These are phyloP conservation scores for Semnornis frantzii DNA, from an alignment of 2,113 vertebrate genomes.

Conservation along the genomic window DNA sequence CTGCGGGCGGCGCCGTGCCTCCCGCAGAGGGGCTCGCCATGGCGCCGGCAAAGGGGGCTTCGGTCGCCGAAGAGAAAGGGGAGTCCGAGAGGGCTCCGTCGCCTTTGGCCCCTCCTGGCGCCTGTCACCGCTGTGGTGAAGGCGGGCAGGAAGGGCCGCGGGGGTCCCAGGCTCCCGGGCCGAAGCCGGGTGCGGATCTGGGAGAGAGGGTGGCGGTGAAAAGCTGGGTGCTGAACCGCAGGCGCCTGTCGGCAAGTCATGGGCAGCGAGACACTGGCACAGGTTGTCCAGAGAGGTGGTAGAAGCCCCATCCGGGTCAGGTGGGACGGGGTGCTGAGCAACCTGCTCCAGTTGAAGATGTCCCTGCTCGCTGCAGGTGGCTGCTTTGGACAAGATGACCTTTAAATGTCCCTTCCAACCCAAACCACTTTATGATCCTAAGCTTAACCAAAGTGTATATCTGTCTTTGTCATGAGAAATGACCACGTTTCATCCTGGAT, in stretches of 20 bases:
- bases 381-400: not conserved
- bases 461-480: not conserved
- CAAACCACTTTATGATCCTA: not conserved
- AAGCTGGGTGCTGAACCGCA: not conserved
- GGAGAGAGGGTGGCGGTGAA: not conserved
- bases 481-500: not conserved
- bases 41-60: not conserved
- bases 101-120: too few relatives aligned
- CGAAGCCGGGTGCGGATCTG: too few relatives aligned
- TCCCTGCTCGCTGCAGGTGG: not conserved
- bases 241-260: not conserved
- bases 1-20: not conserved
- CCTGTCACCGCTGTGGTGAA: not conserved
- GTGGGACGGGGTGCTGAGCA: not conserved
- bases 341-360: not conserved
- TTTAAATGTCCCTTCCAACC: not conserved
- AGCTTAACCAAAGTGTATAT: not conserved
- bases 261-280: not conserved
- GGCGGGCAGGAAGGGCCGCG: not conserved
- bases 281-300: not conserved
- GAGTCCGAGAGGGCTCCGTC: fast-evolving
- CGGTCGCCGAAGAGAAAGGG: not conserved
- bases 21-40: too few relatives aligned
- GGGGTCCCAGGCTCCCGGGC: not conserved
- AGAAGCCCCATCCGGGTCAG: not conserved